These are phyloP conservation scores for Carpatolechia fugitivella DNA, from an alignment of 2,888 invertebrate genomes.

Conservation along the genomic window DNA sequence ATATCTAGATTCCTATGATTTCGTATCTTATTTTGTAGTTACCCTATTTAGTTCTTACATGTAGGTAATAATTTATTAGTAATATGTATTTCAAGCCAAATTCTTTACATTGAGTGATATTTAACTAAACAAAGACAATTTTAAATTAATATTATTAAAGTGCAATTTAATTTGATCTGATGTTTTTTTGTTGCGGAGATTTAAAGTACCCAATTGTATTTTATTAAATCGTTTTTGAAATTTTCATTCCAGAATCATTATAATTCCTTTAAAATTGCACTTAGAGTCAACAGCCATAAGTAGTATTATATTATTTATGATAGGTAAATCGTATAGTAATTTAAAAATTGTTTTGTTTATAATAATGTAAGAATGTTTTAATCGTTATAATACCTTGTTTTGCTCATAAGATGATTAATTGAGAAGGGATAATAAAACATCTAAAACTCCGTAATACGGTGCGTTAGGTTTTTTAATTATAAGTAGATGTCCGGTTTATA, in stretches of 20 bases:
- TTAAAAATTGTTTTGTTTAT: neutral
- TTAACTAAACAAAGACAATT: slow-evolving; percentile 49
- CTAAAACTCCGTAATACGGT: slow-evolving; percentile 2
- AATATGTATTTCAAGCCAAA: slow-evolving; percentile 58
- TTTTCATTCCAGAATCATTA: slow-evolving; percentile 51
- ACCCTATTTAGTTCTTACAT: slow-evolving; percentile 53
- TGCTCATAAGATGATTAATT: slow-evolving; percentile 1
- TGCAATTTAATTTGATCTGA: slow-evolving; percentile 65
- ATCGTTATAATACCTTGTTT: neutral
- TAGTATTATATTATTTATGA: slow-evolving; percentile 29
- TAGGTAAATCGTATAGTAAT: neutral
- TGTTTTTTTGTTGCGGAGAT: slow-evolving; percentile 57
- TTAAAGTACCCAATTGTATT: slow-evolving; percentile 46
- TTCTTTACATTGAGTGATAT: slow-evolving; percentile 63
- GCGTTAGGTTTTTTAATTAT: neutral
- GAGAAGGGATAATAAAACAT: neutral
- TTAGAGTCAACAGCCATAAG: slow-evolving; percentile 34
- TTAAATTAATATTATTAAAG: slow-evolving; percentile 34
- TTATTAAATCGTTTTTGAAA: slow-evolving; percentile 35
- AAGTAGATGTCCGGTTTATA: neutral
- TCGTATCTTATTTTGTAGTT: slow-evolving; percentile 46
- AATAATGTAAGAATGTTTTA: neutral
- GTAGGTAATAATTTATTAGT: slow-evolving; percentile 27
- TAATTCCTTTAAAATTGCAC: slow-evolving; percentile 11
- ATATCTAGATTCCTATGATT: slow-evolving; percentile 1